Percentiles rank a stretch among this genome's conserved stretches.
Evolutionary conservation across 2,797 vertebrate genomes (phyloP).

Genomic region (Gastrophryne carolinensis): DNA sequence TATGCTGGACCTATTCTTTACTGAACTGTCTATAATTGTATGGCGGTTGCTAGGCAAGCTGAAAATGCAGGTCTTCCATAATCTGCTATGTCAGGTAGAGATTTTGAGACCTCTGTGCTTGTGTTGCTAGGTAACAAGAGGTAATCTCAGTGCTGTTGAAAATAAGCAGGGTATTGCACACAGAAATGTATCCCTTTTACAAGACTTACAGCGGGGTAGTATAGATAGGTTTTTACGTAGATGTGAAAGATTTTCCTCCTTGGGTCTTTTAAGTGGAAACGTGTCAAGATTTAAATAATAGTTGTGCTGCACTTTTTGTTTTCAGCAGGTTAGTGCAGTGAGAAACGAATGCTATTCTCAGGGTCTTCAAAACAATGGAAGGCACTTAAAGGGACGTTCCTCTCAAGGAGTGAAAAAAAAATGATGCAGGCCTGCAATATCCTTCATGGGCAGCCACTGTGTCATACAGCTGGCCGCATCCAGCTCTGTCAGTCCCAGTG

Average conservation of each 20-base stretch:
- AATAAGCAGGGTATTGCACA: conserved; percentile 8
- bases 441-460: no score
- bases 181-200: background rate
- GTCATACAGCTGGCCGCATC: no score
- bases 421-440: no score
- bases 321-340: no score
- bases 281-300: no score
- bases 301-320: no score
- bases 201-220: no score
- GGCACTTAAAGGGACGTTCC: no score
- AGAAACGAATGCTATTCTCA: no score
- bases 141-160: conserved; percentile 29
- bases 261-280: background rate
- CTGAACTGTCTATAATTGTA: background rate
- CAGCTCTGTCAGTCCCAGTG: no score
- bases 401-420: no score
- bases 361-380: no score
- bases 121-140: conserved; percentile 39
- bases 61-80: conserved; percentile 38
- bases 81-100: conserved; percentile 45
- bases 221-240: background rate
- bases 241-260: background rate
- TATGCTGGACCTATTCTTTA: background rate
- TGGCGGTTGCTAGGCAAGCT: conserved; percentile 40
- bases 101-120: conserved; percentile 21